These are phyloP conservation scores for Catostylus mosaicus DNA, from an alignment of 30 jellyfish, hydroid and myxozoan genomes.

Conservation along the genomic window DNA sequence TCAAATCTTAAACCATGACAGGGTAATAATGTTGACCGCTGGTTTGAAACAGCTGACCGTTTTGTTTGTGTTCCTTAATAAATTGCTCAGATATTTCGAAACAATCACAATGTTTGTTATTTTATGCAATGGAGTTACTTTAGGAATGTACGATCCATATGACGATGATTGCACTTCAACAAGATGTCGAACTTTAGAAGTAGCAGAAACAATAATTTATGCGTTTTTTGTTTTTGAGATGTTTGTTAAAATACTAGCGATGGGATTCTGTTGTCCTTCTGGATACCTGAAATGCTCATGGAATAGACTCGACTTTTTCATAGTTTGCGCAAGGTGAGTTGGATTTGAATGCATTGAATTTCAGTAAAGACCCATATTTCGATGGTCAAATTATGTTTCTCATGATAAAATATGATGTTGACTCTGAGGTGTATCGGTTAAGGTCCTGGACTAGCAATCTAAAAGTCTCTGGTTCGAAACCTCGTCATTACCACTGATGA, in stretches of 20 bases:
- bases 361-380: too few relatives aligned
- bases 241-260: slow-evolving; percentile 85
- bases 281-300: slow-evolving; percentile 90
- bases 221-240: slow-evolving; percentile 90
- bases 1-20: too few relatives aligned
- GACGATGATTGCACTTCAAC: slow-evolving; percentile 81
- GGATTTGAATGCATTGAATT: too few relatives aligned
- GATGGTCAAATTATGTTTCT: too few relatives aligned
- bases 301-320: slow-evolving; percentile 93
- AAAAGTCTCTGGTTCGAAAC: too few relatives aligned
- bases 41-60: background rate
- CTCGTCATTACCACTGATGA: too few relatives aligned
- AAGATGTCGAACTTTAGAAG: slow-evolving; percentile 80
- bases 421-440: too few relatives aligned
- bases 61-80: too few relatives aligned
- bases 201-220: slow-evolving; percentile 79
- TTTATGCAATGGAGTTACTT: slow-evolving; percentile 86
- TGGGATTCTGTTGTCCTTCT: slow-evolving; percentile 87
- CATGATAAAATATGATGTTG: too few relatives aligned
- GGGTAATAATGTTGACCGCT: background rate
- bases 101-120: slow-evolving; percentile 82
- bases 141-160: slow-evolving; percentile 98
- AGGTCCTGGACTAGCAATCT: too few relatives aligned
- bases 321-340: slow-evolving; percentile 96
- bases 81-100: slow-evolving; percentile 78